Percentiles rank a stretch among this genome's conserved stretches.
phyloP scores from a whole-genome alignment of 2,888 invertebrate species.

The Brassicogethes aeneus region DNA sequence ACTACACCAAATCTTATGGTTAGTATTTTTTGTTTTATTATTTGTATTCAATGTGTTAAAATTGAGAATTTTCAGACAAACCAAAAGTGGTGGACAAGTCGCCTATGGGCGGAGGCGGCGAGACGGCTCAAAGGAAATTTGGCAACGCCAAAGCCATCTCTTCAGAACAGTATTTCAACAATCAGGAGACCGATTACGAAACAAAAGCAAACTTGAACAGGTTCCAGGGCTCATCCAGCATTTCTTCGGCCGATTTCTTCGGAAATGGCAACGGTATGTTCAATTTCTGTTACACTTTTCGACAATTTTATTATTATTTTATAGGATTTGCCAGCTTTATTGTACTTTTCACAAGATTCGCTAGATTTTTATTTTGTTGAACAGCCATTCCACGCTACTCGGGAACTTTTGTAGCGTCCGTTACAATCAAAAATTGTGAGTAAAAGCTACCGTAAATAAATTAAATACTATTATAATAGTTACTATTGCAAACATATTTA shows the following conservation, averaged over 20 bases:
- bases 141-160: conserved; percentile 96
- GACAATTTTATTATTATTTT: too few species aligned
- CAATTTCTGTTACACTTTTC: neutral
- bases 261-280: conserved; percentile 31
- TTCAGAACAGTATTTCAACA: conserved; percentile 93
- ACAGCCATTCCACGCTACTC: too few species aligned
- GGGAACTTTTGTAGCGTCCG: too few species aligned
- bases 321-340: too few species aligned
- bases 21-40: conserved; percentile 4
- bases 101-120: conserved; percentile 39
- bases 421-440: too few species aligned
- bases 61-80: conserved; percentile 11
- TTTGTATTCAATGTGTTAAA: conserved; percentile 1
- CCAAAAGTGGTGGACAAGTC: conserved; percentile 10
- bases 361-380: too few species aligned
- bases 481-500: too few species aligned
- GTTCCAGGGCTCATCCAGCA: conserved; percentile 90
- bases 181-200: conserved; percentile 51
- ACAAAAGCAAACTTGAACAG: conserved; percentile 52
- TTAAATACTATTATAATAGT: too few species aligned
- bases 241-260: conserved; percentile 96
- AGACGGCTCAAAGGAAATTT: conserved; percentile 90
- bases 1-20: conserved; percentile 11
- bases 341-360: too few species aligned
- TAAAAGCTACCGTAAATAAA: too few species aligned